Evolutionary conservation across 2,113 vertebrate genomes (phyloP), one percentile per base, ranked within the genome.

Genomic region (Oreotrochilus melanogaster): DNA sequence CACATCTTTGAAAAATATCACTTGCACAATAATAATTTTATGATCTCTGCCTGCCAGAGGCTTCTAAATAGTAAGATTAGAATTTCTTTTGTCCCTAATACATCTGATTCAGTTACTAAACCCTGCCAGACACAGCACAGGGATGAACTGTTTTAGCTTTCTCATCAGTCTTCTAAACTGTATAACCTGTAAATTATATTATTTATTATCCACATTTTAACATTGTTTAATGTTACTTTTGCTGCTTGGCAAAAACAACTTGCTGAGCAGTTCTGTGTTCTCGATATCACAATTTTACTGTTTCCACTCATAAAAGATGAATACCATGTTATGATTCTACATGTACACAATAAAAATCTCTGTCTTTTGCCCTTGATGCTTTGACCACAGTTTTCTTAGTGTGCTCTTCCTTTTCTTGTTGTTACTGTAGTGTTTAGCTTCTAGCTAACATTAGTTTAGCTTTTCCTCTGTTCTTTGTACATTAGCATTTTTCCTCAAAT

Each of bases 11-110:
- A 35, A 88, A 96, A 92, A 73, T 71, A 64, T 30, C 35, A 67
- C 33, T 76, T 85, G 39, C 24, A 16, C 39, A 13, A 30, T 89
- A 89, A 84, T 67, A 93, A 79, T 79, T 93, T 85, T 79, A 65
- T 3, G 1, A 61, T 69, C 81, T 65, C 24, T 91, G 57, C 45
- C 74, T 88, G 47, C 37, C 70, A 65, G 57, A 76, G 22, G 61
- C 50, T 82, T 94, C 47, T 89, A 90, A 89, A 89, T 92, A 89
- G 70, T 78, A 92, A 96, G 95, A 89, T 91, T 89, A 94, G 74
- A 75, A 83, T 82, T 82, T 88, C 85, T 95, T 89, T 95, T 94
- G 84, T 94, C 75, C 54, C 50, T 86, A 50, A 48, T 48, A 43
- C 6, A 0, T 94, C 92, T 79, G 72, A 73, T 91, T 93, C 71